These are phyloP conservation scores for Drosophila falleni DNA, from an alignment of 2,888 invertebrate species.

Conservation along the genomic window DNA sequence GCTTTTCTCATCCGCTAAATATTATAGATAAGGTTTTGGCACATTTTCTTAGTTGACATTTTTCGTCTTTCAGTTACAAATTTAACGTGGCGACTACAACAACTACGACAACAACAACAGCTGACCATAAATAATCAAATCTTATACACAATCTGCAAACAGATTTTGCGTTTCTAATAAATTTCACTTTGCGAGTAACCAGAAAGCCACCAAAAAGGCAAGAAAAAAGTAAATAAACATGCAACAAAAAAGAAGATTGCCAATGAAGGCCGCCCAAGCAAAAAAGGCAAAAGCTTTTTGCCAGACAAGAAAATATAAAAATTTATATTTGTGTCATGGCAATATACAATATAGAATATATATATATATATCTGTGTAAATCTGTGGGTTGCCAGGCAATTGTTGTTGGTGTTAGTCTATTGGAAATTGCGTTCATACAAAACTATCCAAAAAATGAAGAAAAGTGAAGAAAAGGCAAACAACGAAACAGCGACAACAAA, in stretches of 20 bases:
- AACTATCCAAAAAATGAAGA: constrained; percentile 33
- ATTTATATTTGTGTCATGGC: constrained; percentile 64
- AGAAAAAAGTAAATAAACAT: constrained; percentile 19
- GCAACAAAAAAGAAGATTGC: constrained; percentile 35
- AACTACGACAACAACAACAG: constrained; percentile 42
- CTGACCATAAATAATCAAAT: constrained; percentile 78
- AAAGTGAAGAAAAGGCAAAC: constrained; percentile 13
- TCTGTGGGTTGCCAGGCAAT: constrained; percentile 18
- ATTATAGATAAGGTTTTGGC: background rate
- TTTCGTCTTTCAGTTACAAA: constrained; percentile 14
- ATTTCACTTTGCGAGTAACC: constrained; percentile 73
- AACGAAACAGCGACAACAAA: constrained; percentile 58
- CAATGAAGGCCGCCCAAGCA: constrained; percentile 40
- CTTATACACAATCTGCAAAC: constrained; percentile 77
- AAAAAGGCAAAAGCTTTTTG: constrained; percentile 57
- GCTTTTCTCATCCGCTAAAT: background rate
- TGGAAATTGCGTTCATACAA: constrained; percentile 47
- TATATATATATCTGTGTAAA: constrained; percentile 26
- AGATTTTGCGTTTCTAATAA: constrained; percentile 81
- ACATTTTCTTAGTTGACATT: background rate
- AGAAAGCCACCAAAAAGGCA: constrained; percentile 23
- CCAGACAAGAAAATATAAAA: constrained; percentile 70
- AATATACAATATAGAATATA: constrained; percentile 28
- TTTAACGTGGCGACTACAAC: constrained; percentile 23
- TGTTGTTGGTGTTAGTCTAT: constrained; percentile 38